Evolutionary conservation across 1,140 invertebrate genomes (phyloP).

Genomic region (Tetramorium parvispinum): DNA sequence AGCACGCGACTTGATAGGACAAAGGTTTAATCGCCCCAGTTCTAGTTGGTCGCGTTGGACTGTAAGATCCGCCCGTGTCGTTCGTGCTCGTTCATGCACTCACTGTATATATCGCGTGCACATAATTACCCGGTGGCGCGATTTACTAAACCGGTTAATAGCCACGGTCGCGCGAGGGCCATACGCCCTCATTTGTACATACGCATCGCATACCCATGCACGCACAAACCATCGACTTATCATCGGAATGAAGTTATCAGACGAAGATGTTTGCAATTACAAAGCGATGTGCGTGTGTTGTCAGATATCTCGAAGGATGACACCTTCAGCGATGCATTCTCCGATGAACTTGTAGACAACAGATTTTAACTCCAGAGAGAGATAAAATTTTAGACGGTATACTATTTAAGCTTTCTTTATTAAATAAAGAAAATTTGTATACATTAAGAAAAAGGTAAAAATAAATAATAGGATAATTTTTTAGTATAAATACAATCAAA

Average conservation of each 20-base stretch:
- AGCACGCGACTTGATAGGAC: slow-evolving; percentile 47
- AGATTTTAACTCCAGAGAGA: not conserved
- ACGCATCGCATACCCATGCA: not conserved
- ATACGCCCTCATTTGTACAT: not conserved
- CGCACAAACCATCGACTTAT: not conserved
- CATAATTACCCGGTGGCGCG: slow-evolving; percentile 58
- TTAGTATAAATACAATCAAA: not conserved
- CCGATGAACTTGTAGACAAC: not conserved
- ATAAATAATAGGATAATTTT: not conserved
- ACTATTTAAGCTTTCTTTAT: not conserved
- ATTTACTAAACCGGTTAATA: slow-evolving; percentile 71
- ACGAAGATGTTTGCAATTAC: not conserved
- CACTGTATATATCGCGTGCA: slow-evolving; percentile 49
- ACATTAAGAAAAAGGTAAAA: not conserved
- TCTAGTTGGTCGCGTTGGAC: slow-evolving; percentile 38
- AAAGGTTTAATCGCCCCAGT: slow-evolving; percentile 36
- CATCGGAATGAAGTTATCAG: not conserved
- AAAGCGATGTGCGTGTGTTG: not conserved
- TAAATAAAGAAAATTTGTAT: not conserved
- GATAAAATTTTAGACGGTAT: not conserved
- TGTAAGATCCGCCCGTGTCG: slow-evolving; percentile 22
- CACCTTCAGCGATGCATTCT: not conserved
- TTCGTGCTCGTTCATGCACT: slow-evolving; percentile 38
- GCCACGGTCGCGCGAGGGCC: not conserved
- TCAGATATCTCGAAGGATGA: too few relatives aligned